A percentile compares a stretch with the other conserved stretches of the same genome.
Evolutionary conservation across 2,113 vertebrate species (phyloP).

Genomic region (Patagioenas fasciata): DNA sequence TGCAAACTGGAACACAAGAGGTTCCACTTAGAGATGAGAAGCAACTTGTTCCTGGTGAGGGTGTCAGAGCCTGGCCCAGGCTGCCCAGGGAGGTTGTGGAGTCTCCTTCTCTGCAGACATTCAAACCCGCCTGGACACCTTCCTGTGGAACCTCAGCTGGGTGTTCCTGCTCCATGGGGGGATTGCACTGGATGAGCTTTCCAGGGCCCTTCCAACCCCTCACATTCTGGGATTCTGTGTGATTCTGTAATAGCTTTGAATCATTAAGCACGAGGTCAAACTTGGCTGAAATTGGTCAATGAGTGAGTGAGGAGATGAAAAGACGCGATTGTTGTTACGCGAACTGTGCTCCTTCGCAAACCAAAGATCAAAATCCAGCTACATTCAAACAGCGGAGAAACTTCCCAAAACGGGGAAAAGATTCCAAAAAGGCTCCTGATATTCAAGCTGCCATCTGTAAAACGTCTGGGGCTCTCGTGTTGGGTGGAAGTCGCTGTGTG

Average conservation of each 20-base stretch:
- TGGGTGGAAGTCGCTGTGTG: not conserved
- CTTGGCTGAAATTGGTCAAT: accelerated
- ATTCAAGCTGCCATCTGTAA: not conserved
- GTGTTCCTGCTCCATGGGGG: too few species aligned
- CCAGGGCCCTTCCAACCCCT: too few species aligned
- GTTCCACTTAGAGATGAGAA: too few species aligned
- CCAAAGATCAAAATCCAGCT: not conserved
- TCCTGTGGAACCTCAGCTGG: too few species aligned
- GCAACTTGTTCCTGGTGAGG: too few species aligned
- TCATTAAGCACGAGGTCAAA: not conserved
- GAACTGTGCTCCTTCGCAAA: not conserved
- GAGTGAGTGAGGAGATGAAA: not conserved
- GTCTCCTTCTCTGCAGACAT: too few species aligned
- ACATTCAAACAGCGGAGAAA: accelerated
- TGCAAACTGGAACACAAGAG: too few species aligned
- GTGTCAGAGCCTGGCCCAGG: too few species aligned
- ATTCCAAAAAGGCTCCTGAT: not conserved
- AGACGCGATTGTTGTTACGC: accelerated
- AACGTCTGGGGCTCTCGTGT: not conserved
- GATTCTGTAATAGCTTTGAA: not conserved
- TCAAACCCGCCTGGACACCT: too few species aligned
- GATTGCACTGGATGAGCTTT: too few species aligned
- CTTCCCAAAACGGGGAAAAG: not conserved
- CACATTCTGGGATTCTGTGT: too few species aligned
- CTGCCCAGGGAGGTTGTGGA: too few species aligned